phyloP scores from a whole-genome alignment of 2,113 vertebrate genomes.

The Thamnophis sirtalis region DNA sequence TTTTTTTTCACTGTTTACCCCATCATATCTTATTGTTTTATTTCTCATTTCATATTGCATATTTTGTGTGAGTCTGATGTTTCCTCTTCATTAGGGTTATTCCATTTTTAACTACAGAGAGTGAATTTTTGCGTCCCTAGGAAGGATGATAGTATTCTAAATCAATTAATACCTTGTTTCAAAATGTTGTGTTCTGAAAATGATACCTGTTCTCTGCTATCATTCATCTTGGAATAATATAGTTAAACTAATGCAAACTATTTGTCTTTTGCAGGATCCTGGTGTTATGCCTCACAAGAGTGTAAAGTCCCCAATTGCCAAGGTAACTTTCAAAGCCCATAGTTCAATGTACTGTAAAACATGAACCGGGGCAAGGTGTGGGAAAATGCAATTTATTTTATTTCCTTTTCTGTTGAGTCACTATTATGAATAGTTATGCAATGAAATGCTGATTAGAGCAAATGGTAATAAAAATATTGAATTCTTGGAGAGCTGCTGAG shows the following conservation, averaged over 20 bases:
- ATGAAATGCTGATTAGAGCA: neutral
- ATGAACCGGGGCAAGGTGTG: neutral
- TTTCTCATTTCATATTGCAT: neutral
- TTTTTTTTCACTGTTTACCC: neutral
- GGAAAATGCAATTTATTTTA: neutral
- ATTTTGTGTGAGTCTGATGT: neutral
- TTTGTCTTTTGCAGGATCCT: slow-evolving; percentile 23
- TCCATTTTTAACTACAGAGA: neutral
- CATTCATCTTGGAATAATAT: neutral
- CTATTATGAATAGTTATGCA: neutral
- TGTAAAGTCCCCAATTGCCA: neutral
- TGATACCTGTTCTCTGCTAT: neutral
- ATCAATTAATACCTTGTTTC: neutral
- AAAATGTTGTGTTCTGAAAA: neutral
- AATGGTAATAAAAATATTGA: neutral
- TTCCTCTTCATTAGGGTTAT: neutral
- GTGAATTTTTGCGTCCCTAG: neutral
- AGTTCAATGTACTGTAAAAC: neutral
- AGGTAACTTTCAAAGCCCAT: slow-evolving; percentile 40
- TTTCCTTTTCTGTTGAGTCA: neutral
- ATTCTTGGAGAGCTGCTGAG: no score
- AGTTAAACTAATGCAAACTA: neutral
- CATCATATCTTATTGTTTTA: neutral
- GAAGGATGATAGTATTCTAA: neutral
- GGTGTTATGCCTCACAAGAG: slow-evolving; percentile 60